Evolutionary conservation across 2,888 invertebrate genomes (phyloP), one percentile per base, ranked within the genome.

Genomic region (Cancer borealis): DNA sequence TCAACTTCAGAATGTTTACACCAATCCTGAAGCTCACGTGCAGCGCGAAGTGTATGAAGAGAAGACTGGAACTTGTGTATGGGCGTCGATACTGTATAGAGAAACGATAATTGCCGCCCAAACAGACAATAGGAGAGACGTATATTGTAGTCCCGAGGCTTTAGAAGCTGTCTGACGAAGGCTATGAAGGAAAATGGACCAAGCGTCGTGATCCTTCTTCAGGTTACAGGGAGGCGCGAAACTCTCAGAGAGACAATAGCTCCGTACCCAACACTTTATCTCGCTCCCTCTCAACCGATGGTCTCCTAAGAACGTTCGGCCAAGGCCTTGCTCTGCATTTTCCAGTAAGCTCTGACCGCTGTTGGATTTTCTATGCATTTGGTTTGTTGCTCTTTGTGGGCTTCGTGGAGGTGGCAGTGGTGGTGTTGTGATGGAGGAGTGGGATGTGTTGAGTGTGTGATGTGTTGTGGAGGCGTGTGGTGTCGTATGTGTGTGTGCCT

Each of bases 161-260:
- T 91, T 73, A 91, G 73, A 60, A 91, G 73, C 47, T 79, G 79
- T 47, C 30, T 91, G 79, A 54, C 91, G 91, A 14, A 73, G 91
- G 46, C 91, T n/a, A 73, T 46, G 45, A 91, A 91, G 91, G 91
- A 79, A 79, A 91, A 91, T 66, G 91, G 79, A 47, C 73, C 91
- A 26, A 46, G 73, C 91, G 47, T n/a, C 91, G 91, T 91, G 91
- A 91, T 91, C 91, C 91, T 79, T 91, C 91, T 91, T 3, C 39
- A 84, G 8, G 84, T 84, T 84, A 84, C 14, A 84, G 47, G 79
- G 47, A n/a, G 45, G 73, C 73, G 46, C 46, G 30, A 45, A 91
- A 46, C 91, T 79, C 91, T 45, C 91, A 21, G 91, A 73, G 91
- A 47, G 91, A 91, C 73, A 91, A 91, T 91, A 60, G 91, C 91